Percentiles rank a stretch among this genome's conserved stretches.
Conservation (phyloP, 2,888 invertebrate genomes). For the Thumatha senex region DNA sequence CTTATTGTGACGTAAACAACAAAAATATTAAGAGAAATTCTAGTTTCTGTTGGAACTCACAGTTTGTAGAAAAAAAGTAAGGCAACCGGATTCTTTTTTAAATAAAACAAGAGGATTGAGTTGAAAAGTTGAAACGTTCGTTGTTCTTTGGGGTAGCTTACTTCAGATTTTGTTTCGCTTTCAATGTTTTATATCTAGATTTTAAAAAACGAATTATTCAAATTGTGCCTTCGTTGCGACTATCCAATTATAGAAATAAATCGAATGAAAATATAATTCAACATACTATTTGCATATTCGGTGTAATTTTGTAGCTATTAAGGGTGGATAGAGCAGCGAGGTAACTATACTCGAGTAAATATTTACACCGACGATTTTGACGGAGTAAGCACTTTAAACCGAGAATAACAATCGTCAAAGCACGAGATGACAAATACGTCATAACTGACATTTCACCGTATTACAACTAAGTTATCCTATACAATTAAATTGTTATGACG, state of each 20-base stretch:
- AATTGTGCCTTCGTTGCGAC: not conserved
- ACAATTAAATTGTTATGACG: no score
- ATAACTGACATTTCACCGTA: no score
- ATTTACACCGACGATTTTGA: no score
- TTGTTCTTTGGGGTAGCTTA: constrained; percentile 27
- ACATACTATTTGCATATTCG: no score
- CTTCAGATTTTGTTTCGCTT: constrained; percentile 26
- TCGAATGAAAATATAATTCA: no score
- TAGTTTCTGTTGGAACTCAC: constrained; percentile 11
- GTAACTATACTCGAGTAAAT: no score
- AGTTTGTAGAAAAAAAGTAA: constrained; percentile 13
- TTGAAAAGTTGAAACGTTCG: constrained; percentile 30
- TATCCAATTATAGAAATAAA: not conserved
- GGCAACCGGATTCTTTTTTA: constrained; percentile 14
- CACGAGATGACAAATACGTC: no score
- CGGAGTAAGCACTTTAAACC: no score
- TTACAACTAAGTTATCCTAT: no score
- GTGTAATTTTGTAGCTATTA: no score
- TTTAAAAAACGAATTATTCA: constrained; percentile 1
- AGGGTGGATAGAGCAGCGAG: no score
- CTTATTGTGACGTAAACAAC: not conserved
- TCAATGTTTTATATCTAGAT: constrained; percentile 26
- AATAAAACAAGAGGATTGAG: constrained; percentile 26
- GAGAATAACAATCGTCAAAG: no score
- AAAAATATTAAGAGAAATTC: constrained; percentile 4